Evolutionary conservation across 2,888 invertebrate species (phyloP), one percentile per base, ranked within the genome.

Genomic region (Thecophora atra): DNA sequence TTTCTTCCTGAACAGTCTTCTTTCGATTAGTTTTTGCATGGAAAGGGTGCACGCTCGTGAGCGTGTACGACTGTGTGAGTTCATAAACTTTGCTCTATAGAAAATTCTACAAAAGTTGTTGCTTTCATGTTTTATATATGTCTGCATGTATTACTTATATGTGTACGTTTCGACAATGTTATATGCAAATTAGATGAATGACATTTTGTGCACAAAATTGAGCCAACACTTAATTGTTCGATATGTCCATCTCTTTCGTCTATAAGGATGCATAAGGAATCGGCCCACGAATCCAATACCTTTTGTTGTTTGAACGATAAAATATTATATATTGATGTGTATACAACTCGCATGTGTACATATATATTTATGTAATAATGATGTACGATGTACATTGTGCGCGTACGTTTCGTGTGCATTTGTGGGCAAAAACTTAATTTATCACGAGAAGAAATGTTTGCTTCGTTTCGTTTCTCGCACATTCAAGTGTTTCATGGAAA

Each of bases 131-230:
- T 62, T 19, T 67, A 15, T 44, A 15, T 65, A 28, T 58, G 24
- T 15, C n/a, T 62, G 62, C n/a, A n/a, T 56, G 52, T 67, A 37
- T 72, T 30, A 47, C 37, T 37, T 37, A 37, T 37, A 8, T 37
- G 11, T 37, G 37, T 24, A 8, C 5, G 26, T 47, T 51, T 44
- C 54, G 26, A 30, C 17, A 62, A 72, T 71, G 72, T 71, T 77
- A 75, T 77, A 76, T 78, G 77, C 75, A 78, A 78, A 78, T 79
- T 76, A 76, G 78, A 75, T 77, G 77, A 79, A 67, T 73, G 75
- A 72, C 75, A 75, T 75, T 76, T 37, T 74, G 70, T 69, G 66
- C 71, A 70, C 66, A 72, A 71, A 72, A 65, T 70, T 71, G 72
- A 54, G 67, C 8, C 72, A 73, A 74, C 72, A 75, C 74, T 77